Conservation (phyloP, 2,888 invertebrate species). For the Augochlorella aurata region DNA sequence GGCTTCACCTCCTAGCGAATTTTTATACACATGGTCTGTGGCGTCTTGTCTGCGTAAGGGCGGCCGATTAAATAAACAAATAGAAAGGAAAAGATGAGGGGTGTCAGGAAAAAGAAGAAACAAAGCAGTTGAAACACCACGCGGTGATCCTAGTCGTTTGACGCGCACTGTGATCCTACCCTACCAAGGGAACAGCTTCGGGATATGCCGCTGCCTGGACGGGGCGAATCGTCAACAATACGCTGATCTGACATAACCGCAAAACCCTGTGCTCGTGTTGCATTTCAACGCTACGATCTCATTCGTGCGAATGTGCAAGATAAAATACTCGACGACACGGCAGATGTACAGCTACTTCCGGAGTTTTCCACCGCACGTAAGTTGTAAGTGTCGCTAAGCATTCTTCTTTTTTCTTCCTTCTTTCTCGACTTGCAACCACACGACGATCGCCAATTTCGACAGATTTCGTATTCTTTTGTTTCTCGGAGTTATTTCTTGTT, state of each 20-base stretch:
- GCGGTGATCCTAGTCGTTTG: not conserved
- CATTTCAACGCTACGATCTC: conserved; percentile 17
- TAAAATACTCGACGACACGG: conserved; percentile 30
- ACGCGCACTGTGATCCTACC: conserved; percentile 8
- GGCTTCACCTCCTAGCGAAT: conserved; percentile 37
- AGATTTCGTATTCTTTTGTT: not conserved
- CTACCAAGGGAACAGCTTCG: not conserved
- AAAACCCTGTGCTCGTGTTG: conserved; percentile 18
- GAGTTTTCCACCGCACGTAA: conserved; percentile 47
- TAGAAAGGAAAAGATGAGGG: conserved; percentile 59
- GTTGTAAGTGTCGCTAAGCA: conserved; percentile 44
- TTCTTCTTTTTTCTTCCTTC: not conserved
- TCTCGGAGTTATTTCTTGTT: not conserved
- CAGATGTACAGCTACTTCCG: conserved; percentile 38
- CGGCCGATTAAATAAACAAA: conserved; percentile 50
- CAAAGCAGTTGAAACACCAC: conserved; percentile 19
- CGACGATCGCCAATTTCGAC: not conserved
- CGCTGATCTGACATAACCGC: conserved; percentile 48
- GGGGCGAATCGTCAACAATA: conserved; percentile 28
- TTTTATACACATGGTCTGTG: conserved; percentile 52
- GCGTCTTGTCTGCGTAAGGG: conserved; percentile 24
- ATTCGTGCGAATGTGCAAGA: conserved; percentile 55
- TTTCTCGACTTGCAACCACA: not conserved
- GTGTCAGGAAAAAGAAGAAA: conserved; percentile 65
- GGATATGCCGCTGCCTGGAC: conserved; percentile 16